These are phyloP conservation scores for Propithecus coquereli DNA, from an alignment of 2,113 vertebrate genomes.

Conservation along the genomic window DNA sequence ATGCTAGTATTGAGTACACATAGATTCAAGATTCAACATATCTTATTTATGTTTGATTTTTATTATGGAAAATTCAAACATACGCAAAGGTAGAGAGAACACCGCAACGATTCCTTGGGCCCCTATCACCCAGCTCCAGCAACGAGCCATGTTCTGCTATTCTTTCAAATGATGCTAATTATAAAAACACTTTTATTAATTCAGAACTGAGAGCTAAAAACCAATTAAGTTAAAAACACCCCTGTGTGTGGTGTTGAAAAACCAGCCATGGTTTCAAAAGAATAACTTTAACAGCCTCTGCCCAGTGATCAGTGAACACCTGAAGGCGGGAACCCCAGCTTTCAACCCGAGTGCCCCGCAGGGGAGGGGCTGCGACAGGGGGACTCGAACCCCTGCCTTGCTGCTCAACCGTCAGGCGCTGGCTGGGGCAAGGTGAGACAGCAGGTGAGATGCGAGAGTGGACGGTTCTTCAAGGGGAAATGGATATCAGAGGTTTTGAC, in stretches of 20 bases:
- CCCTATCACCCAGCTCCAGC: not conserved
- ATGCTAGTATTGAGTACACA: conserved; percentile 11
- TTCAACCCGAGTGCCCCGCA: not conserved
- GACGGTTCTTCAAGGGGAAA: not conserved
- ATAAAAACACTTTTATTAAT: not conserved
- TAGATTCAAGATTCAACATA: conserved; percentile 13
- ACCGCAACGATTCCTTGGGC: not conserved
- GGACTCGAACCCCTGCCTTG: not conserved
- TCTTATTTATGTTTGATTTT: not conserved
- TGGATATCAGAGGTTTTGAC: not conserved
- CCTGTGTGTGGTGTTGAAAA: not conserved
- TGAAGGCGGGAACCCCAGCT: no score
- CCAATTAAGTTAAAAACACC: not conserved
- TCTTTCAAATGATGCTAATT: not conserved
- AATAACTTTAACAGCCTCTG: not conserved
- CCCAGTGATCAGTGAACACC: not conserved
- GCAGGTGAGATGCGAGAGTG: not conserved
- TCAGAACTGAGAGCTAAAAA: conserved; percentile 3
- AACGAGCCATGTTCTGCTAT: not conserved
- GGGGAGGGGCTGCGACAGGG: not conserved
- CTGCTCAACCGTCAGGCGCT: not conserved
- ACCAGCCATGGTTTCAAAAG: not conserved
- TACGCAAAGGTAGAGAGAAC: not conserved
- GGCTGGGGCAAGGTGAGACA: not conserved
- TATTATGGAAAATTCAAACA: not conserved